phyloP scores from a whole-genome alignment of 1,140 invertebrate genomes.

The Zaprionus camerounensis region DNA sequence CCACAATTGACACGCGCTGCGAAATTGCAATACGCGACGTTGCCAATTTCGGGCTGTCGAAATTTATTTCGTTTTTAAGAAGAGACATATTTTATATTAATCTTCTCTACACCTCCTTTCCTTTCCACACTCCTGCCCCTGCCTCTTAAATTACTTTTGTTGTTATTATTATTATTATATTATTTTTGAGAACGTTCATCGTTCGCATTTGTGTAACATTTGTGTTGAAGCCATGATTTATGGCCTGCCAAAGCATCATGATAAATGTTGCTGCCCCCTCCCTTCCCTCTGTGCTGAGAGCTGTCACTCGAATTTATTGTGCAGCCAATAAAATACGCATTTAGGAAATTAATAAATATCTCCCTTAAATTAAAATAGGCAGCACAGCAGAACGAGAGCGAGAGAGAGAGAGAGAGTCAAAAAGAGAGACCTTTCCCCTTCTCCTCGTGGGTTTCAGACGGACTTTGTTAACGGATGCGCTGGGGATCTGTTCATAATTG shows the following conservation, averaged over 20 bases:
- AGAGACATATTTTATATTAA: slow-evolving; percentile 6
- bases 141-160: neutral
- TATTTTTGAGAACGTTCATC: slow-evolving; percentile 2
- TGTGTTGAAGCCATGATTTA: slow-evolving; percentile 40
- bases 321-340: slow-evolving; percentile 39
- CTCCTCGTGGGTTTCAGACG: neutral
- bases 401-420: neutral
- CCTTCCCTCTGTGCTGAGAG: neutral
- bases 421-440: no score
- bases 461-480: slow-evolving; percentile 16
- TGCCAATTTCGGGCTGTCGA: neutral
- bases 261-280: slow-evolving; percentile 32
- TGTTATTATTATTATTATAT: slow-evolving; percentile 12
- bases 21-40: slow-evolving; percentile 29
- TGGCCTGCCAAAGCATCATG: slow-evolving; percentile 33
- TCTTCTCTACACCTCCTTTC: neutral
- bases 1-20: slow-evolving; percentile 11
- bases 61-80: slow-evolving; percentile 12
- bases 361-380: slow-evolving; percentile 16
- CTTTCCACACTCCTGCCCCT: neutral
- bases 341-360: slow-evolving; percentile 41
- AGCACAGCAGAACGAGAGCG: neutral
- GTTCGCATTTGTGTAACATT: slow-evolving; percentile 27
- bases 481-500: neutral
- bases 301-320: slow-evolving; percentile 40